A percentile compares a stretch with the other conserved stretches of the same genome.
Evolutionary conservation across 2,797 vertebrate genomes (phyloP).

Genomic region (Pterois miles): DNA sequence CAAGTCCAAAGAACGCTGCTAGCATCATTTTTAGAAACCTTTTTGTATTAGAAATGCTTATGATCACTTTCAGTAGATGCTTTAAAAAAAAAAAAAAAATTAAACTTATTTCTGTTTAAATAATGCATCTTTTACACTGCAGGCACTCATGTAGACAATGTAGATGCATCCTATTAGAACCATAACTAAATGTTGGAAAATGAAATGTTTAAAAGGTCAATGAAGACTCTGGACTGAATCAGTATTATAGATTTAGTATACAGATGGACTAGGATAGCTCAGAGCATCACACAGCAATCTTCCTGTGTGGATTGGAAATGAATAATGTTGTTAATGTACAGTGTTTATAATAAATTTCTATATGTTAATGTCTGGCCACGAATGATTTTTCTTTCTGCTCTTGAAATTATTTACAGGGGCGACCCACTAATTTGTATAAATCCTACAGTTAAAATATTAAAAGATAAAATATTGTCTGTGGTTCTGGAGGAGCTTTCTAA

Average conservation of each 20-base stretch:
- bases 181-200: constrained; percentile 8
- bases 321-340: constrained; percentile 46
- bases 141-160: background rate
- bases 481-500: background rate
- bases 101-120: background rate
- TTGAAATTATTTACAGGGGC: background rate
- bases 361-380: background rate
- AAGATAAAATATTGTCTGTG: background rate
- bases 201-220: background rate
- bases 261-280: background rate
- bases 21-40: background rate
- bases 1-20: constrained; percentile 6
- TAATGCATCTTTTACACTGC: background rate
- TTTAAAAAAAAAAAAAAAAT: background rate
- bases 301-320: background rate
- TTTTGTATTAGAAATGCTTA: background rate
- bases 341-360: constrained; percentile 73
- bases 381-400: background rate
- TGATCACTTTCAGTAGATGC: background rate
- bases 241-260: constrained; percentile 33
- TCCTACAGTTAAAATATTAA: background rate
- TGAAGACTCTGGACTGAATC: background rate
- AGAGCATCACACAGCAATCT: background rate
- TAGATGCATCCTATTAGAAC: background rate
- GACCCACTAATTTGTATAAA: background rate